Evolutionary conservation across 2,888 invertebrate species (phyloP), one percentile per base, ranked within the genome.

Genomic region (Drosophila phalerata): DNA sequence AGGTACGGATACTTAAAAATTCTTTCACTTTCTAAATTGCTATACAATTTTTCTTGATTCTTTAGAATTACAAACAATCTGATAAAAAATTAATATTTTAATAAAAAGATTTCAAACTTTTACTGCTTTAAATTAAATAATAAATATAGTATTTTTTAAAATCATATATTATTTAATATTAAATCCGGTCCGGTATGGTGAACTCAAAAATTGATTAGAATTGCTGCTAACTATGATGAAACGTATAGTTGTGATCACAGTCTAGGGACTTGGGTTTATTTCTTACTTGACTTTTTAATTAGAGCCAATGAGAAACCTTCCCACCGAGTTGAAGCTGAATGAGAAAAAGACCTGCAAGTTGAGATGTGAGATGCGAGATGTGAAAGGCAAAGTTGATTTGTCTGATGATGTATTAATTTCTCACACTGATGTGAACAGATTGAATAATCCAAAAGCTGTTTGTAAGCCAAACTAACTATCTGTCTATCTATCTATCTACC

Each of bases 361-460:
- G 60, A 64, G 61, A 22, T 19, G 43, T 15, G 49, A 17, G 51
- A 22, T 13, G 40, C 17, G 51, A 51, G 61, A 49, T 47, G 67
- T 67, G 77, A 78, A 77, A 78, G 75, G 69, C 64, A 68, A 43
- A 65, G 81, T 69, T 77, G 73, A 70, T 70, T 73, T 73, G 55
- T 66, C 65, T 73, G 77, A 85, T 85, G 88, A 85, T 85, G 88
- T 84, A 88, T 84, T 88, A 70, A 84, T 84, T 84, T 84, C 86
- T 83, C 86, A 88, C 80, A 85, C 65, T 71, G 56, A 73, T 74
- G 77, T 63, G 84, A 83, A 82, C 82, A 73, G 70, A 81, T 82
- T 84, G 80, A 88, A 82, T 85, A 73, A 85, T 83, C 81, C 68
- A 66, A 71, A 71, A 67, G 67, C 13, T 43, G 42, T 22, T 43